These are phyloP conservation scores for Dipodomys ordii DNA, from an alignment of 2,113 vertebrate species.

Conservation along the genomic window DNA sequence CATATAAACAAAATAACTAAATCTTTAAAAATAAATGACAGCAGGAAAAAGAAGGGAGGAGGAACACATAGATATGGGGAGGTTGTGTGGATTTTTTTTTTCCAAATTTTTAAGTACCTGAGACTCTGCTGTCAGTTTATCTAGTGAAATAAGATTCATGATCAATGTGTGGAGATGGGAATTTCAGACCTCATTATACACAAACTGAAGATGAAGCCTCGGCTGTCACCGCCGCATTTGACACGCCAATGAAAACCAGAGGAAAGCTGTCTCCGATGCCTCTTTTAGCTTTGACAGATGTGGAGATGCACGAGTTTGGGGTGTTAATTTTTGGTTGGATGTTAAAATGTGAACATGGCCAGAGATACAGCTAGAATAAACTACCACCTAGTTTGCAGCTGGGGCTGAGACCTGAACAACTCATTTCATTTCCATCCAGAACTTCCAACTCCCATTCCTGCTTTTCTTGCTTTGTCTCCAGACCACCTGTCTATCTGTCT, in stretches of 20 bases:
- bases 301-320: constrained; percentile 3
- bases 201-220: constrained; percentile 79
- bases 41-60: neutral
- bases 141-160: constrained; percentile 82
- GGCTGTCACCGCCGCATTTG: constrained; percentile 82
- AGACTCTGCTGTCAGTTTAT: constrained; percentile 84
- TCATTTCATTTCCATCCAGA: neutral
- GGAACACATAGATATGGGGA: neutral
- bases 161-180: constrained; percentile 76
- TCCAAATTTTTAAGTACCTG: constrained; percentile 76
- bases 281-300: constrained; percentile 69
- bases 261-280: constrained; percentile 72
- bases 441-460: neutral
- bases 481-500: neutral
- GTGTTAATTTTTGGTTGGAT: constrained; percentile 62
- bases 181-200: constrained; percentile 86
- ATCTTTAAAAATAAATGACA: constrained; percentile 29
- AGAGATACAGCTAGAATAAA: neutral
- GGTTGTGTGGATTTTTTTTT: constrained; percentile 41
- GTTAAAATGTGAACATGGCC: constrained; percentile 45
- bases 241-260: constrained; percentile 80
- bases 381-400: neutral
- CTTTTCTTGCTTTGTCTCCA: neutral
- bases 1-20: constrained; percentile 56
- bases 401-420: neutral